These are phyloP conservation scores for Crotophaga sulcirostris DNA, from an alignment of 2,113 vertebrate species.

Conservation along the genomic window DNA sequence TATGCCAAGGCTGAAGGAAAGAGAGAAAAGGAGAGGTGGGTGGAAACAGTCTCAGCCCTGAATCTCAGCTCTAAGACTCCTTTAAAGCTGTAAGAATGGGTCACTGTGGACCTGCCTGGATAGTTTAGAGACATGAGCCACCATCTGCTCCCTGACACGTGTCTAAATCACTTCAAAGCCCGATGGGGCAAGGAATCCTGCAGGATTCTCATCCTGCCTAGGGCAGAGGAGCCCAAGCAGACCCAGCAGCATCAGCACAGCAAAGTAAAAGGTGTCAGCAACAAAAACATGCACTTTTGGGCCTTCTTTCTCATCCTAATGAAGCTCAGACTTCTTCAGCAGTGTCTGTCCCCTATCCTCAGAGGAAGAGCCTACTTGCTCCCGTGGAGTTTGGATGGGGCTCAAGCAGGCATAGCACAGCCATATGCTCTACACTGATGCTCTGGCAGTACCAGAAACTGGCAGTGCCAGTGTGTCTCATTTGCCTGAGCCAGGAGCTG, in stretches of 20 bases:
- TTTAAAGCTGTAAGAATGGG: neutral
- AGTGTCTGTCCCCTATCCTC: neutral
- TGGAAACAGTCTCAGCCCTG: neutral
- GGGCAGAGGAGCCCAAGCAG: neutral
- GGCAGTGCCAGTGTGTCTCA: neutral
- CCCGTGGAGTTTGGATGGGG: neutral
- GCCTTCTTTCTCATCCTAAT: neutral
- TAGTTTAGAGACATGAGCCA: neutral
- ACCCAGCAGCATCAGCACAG: neutral
- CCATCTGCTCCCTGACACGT: neutral
- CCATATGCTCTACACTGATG: neutral
- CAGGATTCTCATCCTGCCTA: neutral
- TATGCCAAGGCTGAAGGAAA: neutral
- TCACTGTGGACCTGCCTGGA: neutral
- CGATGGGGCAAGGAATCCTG: neutral
- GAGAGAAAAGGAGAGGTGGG: neutral
- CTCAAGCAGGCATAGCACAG: neutral
- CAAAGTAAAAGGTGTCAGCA: neutral
- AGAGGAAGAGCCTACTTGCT: neutral
- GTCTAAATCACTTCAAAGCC: slow-evolving; percentile 7
- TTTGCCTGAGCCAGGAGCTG: neutral
- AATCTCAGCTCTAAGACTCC: neutral
- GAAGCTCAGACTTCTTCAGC: neutral
- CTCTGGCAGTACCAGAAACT: neutral
- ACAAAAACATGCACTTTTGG: neutral